phyloP scores from a whole-genome alignment of 2,113 vertebrate genomes.

The Myocastor coypus region DNA sequence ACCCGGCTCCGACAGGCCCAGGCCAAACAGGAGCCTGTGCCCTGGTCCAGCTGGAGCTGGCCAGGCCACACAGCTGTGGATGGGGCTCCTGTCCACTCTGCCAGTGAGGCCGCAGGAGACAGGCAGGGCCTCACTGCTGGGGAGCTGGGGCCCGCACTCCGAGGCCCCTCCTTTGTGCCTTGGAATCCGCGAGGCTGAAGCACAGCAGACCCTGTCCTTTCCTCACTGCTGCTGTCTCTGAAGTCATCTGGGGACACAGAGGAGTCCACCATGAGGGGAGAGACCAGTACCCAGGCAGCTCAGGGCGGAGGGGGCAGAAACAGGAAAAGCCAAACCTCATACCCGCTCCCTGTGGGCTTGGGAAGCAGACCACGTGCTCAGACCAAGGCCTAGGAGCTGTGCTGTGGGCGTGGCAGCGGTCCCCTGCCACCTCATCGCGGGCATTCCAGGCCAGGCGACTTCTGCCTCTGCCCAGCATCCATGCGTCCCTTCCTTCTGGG shows the following conservation, averaged over 20 bases:
- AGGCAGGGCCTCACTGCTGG: background rate
- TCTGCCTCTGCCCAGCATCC: background rate
- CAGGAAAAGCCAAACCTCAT: background rate
- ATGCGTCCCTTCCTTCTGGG: background rate
- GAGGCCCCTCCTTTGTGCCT: background rate
- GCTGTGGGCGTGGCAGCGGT: background rate
- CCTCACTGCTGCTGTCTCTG: accelerated
- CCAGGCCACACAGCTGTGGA: no score
- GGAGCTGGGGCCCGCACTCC: background rate
- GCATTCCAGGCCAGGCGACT: background rate
- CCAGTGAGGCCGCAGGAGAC: background rate
- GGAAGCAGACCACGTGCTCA: background rate
- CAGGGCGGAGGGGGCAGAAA: background rate
- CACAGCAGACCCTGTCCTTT: background rate
- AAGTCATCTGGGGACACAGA: background rate
- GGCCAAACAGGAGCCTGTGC: background rate
- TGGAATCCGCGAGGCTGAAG: accelerated
- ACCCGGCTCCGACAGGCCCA: background rate
- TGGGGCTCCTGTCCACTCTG: background rate
- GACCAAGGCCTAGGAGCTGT: background rate
- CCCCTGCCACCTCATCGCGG: background rate
- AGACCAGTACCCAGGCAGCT: background rate
- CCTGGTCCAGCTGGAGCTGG: background rate
- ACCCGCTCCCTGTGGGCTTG: background rate
- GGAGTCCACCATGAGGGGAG: background rate